These are phyloP conservation scores for Apis dorsata DNA, from an alignment of 1,140 invertebrate genomes.

Conservation along the genomic window DNA sequence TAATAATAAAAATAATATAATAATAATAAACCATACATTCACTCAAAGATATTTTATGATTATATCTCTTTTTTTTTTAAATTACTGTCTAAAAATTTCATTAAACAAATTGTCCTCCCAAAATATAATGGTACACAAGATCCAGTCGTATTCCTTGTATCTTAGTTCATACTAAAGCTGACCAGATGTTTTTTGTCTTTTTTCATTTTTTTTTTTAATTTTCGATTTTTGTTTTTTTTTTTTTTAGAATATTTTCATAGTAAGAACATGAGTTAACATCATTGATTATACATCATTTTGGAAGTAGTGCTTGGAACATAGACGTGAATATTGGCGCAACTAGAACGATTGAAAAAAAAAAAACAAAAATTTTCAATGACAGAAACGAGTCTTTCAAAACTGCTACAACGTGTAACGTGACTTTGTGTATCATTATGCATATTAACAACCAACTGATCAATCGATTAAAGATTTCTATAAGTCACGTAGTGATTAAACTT, in stretches of 20 bases:
- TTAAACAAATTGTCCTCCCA: conserved; percentile 43
- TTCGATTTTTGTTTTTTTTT: neutral
- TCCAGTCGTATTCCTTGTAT: conserved; percentile 52
- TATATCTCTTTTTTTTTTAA: conserved; percentile 50
- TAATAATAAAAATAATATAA: conserved; percentile 38
- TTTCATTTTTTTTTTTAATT: neutral
- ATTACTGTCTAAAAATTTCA: conserved; percentile 52
- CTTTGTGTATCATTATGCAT: conserved; percentile 31
- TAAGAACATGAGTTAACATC: conserved; percentile 47
- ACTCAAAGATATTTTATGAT: conserved; percentile 57
- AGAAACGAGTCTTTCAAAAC: conserved; percentile 27
- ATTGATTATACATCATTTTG: conserved; percentile 36
- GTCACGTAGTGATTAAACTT: conserved; percentile 49
- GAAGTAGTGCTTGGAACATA: conserved; percentile 42
- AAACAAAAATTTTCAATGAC: conserved; percentile 45
- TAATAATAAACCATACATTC: conserved; percentile 66
- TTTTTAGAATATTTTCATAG: conserved; percentile 38
- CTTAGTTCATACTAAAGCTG: conserved; percentile 45
- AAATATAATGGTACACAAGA: conserved; percentile 56
- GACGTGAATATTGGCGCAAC: conserved; percentile 40
- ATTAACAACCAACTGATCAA: conserved; percentile 33
- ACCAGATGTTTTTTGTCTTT: conserved; percentile 41
- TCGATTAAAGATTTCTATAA: conserved; percentile 27
- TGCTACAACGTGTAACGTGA: conserved; percentile 13
- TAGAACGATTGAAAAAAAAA: conserved; percentile 43